Evolutionary conservation across 2,888 invertebrate genomes (phyloP).

Genomic region (Sussaba pulchella): DNA sequence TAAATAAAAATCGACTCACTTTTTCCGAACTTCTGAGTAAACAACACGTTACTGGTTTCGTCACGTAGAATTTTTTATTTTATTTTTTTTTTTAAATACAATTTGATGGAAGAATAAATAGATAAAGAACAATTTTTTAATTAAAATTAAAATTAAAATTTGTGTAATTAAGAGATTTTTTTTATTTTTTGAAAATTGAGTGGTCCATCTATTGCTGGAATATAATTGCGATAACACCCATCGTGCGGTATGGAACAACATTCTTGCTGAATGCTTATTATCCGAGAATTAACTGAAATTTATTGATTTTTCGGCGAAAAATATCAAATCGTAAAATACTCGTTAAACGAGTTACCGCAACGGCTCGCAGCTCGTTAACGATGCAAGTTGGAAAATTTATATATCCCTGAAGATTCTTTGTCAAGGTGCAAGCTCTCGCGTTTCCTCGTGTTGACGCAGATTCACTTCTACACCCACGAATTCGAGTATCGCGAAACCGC

Average conservation of each 20-base stretch:
- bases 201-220: too few species aligned
- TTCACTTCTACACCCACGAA: conserved; percentile 35
- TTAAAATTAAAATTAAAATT: too few species aligned
- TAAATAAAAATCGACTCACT: conserved; percentile 39
- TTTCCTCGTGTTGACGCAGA: conserved; percentile 53
- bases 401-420: conserved; percentile 49
- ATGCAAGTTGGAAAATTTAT: conserved; percentile 52
- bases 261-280: conserved; percentile 39
- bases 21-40: not conserved
- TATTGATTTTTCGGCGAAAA: conserved; percentile 16
- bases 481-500: conserved; percentile 17
- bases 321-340: conserved; percentile 52
- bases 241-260: too few species aligned
- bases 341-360: conserved; percentile 34
- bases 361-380: conserved; percentile 39
- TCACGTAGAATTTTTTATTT: too few species aligned
- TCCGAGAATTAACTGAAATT: conserved; percentile 42
- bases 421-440: conserved; percentile 46
- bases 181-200: too few species aligned
- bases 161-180: too few species aligned
- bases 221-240: too few species aligned
- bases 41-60: conserved; percentile 1
- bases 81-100: too few species aligned
- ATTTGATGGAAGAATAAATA: too few species aligned
- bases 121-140: too few species aligned